These are phyloP conservation scores for Lamellibrachia satsuma DNA, from an alignment of 2,888 invertebrate genomes.

Conservation along the genomic window DNA sequence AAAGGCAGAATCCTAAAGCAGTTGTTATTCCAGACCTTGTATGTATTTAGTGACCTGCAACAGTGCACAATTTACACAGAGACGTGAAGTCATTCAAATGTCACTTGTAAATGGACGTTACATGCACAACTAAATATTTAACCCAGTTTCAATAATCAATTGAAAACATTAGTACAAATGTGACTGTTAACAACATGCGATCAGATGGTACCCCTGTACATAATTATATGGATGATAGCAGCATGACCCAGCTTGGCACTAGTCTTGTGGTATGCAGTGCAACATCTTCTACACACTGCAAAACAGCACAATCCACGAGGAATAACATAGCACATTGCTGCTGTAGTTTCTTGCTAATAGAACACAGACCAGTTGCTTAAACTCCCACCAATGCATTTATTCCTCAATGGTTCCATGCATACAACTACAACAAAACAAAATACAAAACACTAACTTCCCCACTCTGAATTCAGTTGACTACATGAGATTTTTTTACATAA, in stretches of 20 bases:
- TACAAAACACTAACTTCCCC: not conserved
- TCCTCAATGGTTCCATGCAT: not conserved
- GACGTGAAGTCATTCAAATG: not conserved
- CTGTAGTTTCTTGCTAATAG: not conserved
- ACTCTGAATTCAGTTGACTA: not conserved
- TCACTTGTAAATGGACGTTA: not conserved
- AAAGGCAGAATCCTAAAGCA: conserved; percentile 9
- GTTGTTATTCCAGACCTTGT: conserved; percentile 5
- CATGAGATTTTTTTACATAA: not conserved
- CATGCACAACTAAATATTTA: not conserved
- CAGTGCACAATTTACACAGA: not conserved
- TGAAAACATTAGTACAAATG: not conserved
- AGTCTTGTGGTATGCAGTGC: not conserved
- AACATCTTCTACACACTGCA: not conserved
- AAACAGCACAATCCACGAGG: not conserved
- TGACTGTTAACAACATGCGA: not conserved
- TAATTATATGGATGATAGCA: not conserved
- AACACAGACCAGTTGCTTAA: not conserved
- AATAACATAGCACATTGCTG: not conserved
- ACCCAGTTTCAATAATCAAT: not conserved
- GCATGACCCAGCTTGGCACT: not conserved
- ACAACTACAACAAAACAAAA: not conserved
- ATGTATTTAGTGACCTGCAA: conserved; percentile 13
- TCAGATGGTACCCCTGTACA: not conserved
- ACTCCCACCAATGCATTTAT: conserved; percentile 7